phyloP scores from a whole-genome alignment of 2,113 vertebrate genomes.

The Philantomba maxwellii region DNA sequence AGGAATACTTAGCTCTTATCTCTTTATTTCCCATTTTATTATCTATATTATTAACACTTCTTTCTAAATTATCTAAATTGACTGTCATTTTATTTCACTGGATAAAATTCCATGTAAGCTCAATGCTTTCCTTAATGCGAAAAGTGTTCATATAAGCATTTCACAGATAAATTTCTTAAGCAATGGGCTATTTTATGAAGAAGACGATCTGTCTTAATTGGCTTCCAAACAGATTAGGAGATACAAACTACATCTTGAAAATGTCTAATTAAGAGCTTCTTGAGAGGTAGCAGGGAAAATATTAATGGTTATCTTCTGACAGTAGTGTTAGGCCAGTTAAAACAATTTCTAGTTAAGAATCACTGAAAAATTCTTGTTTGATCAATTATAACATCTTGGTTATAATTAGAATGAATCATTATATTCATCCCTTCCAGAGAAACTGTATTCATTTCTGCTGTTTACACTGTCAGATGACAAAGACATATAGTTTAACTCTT shows the following conservation, averaged over 20 bases:
- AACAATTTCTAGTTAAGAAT: background rate
- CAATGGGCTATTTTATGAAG: background rate
- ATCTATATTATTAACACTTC: background rate
- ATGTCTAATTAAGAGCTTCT: background rate
- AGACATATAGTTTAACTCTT: background rate
- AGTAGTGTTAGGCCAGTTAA: background rate
- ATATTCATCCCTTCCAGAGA: background rate
- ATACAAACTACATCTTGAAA: background rate
- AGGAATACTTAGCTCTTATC: background rate
- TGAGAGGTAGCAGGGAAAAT: background rate
- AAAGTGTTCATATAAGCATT: background rate
- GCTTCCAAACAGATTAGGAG: background rate
- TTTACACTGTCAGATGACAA: background rate
- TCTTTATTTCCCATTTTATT: background rate
- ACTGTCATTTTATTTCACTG: background rate
- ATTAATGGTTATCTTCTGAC: background rate
- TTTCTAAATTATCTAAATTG: background rate
- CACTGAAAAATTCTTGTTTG: background rate
- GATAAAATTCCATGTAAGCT: background rate
- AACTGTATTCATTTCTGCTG: background rate
- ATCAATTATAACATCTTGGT: background rate
- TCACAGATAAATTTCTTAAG: background rate
- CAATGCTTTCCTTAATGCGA: background rate
- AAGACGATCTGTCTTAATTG: background rate
- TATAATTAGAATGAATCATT: conserved; percentile 7